These are phyloP conservation scores for Mastomys natalensis DNA, from an alignment of 2,113 vertebrate genomes.

Conservation along the genomic window DNA sequence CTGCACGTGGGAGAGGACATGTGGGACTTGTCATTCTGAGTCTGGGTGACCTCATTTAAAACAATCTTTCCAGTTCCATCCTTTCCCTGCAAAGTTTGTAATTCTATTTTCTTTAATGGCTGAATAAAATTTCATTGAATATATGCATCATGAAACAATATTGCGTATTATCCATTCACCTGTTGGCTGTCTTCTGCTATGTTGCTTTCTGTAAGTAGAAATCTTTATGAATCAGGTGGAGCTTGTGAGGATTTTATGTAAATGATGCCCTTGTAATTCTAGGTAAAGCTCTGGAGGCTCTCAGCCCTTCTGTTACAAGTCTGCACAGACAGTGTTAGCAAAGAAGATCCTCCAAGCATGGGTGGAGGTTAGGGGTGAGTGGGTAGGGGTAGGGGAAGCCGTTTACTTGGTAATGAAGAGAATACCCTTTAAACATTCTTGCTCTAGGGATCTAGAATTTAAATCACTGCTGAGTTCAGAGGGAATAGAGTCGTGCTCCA, in stretches of 20 bases:
- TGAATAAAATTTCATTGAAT: neutral
- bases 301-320: neutral
- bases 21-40: neutral
- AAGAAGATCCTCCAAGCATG: neutral
- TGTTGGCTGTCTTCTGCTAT: neutral
- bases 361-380: neutral
- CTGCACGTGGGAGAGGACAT: neutral
- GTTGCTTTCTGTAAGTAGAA: slow-evolving; percentile 28
- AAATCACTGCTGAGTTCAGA: slow-evolving; percentile 17
- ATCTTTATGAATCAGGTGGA: neutral
- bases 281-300: neutral
- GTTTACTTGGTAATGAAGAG: neutral
- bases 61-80: neutral
- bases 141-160: no score
- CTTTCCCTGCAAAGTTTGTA: neutral
- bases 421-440: neutral
- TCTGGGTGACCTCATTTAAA: neutral
- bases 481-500: neutral
- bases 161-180: neutral
- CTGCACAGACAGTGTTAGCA: neutral
- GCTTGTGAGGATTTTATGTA: neutral
- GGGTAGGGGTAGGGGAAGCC: neutral
- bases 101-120: neutral
- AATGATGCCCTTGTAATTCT: neutral
- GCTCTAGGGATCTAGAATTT: slow-evolving; percentile 7